Evolutionary conservation across 2,888 invertebrate genomes (phyloP).

Genomic region (Epistrophella euchroma): DNA sequence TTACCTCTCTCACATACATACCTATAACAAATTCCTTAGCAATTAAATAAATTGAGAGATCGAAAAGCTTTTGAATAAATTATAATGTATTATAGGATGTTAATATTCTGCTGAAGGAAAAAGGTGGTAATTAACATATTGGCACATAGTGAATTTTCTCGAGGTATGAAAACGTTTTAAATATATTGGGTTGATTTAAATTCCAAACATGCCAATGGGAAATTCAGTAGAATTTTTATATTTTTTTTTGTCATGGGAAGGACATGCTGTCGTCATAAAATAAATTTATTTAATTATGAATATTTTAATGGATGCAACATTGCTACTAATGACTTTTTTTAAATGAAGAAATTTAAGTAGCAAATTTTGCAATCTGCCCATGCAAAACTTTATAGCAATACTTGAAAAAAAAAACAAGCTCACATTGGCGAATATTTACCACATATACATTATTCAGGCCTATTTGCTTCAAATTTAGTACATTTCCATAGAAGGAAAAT

Average conservation of each 20-base stretch:
- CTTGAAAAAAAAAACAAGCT: too few relatives aligned
- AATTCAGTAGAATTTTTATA: background rate
- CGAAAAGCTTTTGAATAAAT: constrained; percentile 17
- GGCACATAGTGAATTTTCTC: background rate
- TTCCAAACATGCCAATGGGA: background rate
- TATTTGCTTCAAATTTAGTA: too few relatives aligned
- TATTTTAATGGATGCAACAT: background rate
- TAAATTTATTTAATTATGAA: background rate
- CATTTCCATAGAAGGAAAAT: too few relatives aligned
- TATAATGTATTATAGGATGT: background rate
- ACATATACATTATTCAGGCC: too few relatives aligned
- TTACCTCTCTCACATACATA: background rate
- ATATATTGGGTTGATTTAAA: background rate
- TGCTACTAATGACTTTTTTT: background rate
- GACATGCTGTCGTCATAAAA: background rate
- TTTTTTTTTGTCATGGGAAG: background rate
- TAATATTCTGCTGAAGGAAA: background rate
- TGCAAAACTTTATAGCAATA: too few relatives aligned
- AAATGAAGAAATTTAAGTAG: background rate
- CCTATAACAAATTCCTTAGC: background rate
- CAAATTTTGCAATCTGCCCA: too few relatives aligned
- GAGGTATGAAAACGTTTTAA: background rate
- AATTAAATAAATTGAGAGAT: constrained; percentile 18
- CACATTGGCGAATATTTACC: too few relatives aligned
- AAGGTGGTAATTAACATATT: constrained; percentile 5